A percentile compares a stretch with the other conserved stretches of the same genome.
Evolutionary conservation across 2,797 vertebrate species (phyloP).

Genomic region (Oreortyx pictus): DNA sequence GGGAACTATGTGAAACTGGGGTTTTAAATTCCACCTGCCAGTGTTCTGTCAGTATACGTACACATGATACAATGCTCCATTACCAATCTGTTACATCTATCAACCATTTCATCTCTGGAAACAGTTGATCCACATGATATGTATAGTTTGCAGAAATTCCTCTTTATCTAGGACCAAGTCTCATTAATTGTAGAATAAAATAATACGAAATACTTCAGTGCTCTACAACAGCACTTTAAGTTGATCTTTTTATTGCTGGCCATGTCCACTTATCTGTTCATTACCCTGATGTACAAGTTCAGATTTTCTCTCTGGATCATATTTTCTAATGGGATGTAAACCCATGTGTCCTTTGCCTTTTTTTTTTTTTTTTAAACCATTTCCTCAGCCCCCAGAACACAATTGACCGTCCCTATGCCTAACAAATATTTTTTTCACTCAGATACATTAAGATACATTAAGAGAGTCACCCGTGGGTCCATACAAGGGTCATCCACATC

Average conservation of each 20-base stretch:
- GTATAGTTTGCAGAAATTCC: background rate
- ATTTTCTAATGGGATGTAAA: background rate
- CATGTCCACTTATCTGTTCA: background rate
- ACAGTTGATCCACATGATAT: background rate
- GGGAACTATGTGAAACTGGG: background rate
- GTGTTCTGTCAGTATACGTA: background rate
- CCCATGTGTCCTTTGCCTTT: background rate
- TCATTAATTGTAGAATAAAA: background rate
- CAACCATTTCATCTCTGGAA: background rate
- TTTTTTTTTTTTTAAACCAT: too few species aligned
- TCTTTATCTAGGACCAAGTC: background rate
- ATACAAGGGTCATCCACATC: background rate
- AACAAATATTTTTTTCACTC: background rate
- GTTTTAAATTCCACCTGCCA: background rate
- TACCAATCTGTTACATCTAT: background rate
- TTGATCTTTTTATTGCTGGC: background rate
- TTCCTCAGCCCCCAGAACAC: background rate
- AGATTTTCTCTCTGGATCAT: background rate
- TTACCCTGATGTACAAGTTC: background rate
- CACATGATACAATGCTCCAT: background rate
- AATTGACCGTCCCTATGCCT: background rate
- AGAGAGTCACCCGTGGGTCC: background rate
- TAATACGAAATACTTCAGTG: background rate
- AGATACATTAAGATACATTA: background rate
- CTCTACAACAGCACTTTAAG: background rate